Evolutionary conservation across 2,888 invertebrate species (phyloP).

Genomic region (Brassicogethes aeneus): DNA sequence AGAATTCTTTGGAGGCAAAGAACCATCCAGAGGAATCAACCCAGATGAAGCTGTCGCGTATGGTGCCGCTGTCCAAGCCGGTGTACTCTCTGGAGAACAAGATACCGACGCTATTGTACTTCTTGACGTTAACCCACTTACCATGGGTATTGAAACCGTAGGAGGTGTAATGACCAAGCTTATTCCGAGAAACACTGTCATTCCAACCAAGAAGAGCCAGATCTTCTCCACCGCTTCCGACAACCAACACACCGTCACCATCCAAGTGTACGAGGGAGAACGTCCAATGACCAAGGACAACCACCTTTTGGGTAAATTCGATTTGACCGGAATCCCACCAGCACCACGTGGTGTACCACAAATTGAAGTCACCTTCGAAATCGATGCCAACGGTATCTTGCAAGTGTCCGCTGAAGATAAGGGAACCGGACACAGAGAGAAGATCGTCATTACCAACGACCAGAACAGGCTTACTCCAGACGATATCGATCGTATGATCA

Average conservation of each 20-base stretch:
- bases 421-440: constrained; percentile 97
- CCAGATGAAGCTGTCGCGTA: constrained; percentile 99
- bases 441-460: constrained; percentile 98
- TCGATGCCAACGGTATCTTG: constrained; percentile 88
- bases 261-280: constrained; percentile 98
- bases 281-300: constrained; percentile 99
- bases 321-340: constrained; percentile 93
- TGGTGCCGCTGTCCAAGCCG: constrained; percentile 97
- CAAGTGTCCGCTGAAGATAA: constrained; percentile 98
- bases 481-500: constrained; percentile 98
- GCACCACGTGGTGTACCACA: constrained; percentile 90
- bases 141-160: constrained; percentile 99
- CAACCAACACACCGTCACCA: constrained; percentile 98
- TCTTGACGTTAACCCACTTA: constrained; percentile 96
- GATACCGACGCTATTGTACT: constrained; percentile 94
- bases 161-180: constrained; percentile 99
- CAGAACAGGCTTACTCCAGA: constrained; percentile 93
- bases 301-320: constrained; percentile 96
- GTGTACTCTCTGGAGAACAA: constrained; percentile 94
- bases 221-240: constrained; percentile 99
- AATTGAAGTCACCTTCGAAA: constrained; percentile 91
- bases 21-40: constrained; percentile 95
- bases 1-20: constrained; percentile 95
- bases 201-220: constrained; percentile 98
- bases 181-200: constrained; percentile 95